A percentile compares a stretch with the other conserved stretches of the same genome.
phyloP scores from a whole-genome alignment of 2,113 vertebrate genomes.

The Bothrops jararaca region DNA sequence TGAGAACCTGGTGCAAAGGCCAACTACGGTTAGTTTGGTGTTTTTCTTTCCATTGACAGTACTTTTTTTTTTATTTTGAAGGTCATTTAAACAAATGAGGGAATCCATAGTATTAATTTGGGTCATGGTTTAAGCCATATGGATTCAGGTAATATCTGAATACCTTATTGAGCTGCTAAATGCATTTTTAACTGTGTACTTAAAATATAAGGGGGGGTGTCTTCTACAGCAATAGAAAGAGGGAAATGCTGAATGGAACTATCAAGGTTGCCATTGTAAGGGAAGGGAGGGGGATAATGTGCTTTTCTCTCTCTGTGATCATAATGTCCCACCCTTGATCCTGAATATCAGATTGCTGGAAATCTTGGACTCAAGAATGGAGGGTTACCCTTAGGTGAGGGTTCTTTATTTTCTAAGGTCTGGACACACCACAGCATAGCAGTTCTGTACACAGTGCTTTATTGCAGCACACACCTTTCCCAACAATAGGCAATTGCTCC shows the following conservation, averaged over 20 bases:
- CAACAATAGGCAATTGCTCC: background rate
- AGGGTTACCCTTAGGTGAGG: background rate
- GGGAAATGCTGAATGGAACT: background rate
- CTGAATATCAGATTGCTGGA: background rate
- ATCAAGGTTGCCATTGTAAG: background rate
- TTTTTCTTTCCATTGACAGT: fast-evolving
- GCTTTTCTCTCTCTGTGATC: background rate
- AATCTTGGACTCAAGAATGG: background rate
- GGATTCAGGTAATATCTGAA: background rate
- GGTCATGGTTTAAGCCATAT: background rate
- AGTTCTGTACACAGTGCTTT: background rate
- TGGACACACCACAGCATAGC: background rate
- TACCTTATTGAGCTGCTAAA: background rate
- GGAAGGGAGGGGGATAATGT: background rate
- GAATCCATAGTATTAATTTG: background rate
- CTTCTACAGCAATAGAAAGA: background rate
- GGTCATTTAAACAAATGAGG: background rate
- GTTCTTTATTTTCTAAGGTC: background rate
- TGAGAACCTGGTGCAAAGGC: slow-evolving; percentile 94
- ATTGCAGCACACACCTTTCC: background rate
- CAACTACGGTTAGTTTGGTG: slow-evolving; percentile 78
- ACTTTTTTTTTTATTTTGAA: background rate
- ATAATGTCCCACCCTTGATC: background rate
- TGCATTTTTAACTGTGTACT: background rate
- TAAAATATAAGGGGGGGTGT: background rate